A percentile compares a stretch with the other conserved stretches of the same genome.
Evolutionary conservation across 2,113 vertebrate species (phyloP).

Genomic region (Barnardius zonarius): DNA sequence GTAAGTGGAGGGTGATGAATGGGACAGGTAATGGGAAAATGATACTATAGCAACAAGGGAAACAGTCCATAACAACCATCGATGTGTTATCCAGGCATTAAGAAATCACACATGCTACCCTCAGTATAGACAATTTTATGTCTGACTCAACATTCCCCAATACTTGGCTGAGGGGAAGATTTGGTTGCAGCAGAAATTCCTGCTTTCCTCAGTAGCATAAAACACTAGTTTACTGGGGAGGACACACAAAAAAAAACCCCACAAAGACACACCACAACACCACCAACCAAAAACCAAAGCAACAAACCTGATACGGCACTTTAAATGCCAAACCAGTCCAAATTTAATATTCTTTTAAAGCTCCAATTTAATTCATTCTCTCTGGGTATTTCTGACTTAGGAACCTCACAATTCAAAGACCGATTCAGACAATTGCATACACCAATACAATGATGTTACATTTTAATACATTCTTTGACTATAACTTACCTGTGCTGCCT

Average conservation of each 20-base stretch:
- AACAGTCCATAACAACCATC: background rate
- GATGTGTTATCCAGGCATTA: background rate
- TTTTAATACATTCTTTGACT: background rate
- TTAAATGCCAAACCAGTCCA: slow-evolving; percentile 25
- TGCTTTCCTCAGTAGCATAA: background rate
- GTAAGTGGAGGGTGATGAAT: background rate
- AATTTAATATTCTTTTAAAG: slow-evolving; percentile 27
- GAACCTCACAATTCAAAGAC: background rate
- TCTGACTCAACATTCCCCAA: background rate
- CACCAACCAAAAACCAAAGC: background rate
- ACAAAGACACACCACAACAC: background rate
- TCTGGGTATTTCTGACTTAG: background rate
- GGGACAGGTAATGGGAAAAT: fast-evolving
- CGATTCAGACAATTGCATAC: slow-evolving; percentile 11
- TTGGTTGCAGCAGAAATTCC: background rate
- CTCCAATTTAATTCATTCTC: slow-evolving; percentile 31
- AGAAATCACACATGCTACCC: background rate
- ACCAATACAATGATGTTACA: background rate
- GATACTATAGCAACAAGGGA: background rate
- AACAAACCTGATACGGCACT: background rate
- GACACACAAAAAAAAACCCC: background rate
- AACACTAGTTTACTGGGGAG: background rate
- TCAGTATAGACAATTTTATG: background rate
- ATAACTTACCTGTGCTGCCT: background rate
- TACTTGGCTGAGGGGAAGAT: background rate